These are phyloP conservation scores for Drosophila pseudoananassae DNA, from an alignment of 1,140 invertebrate genomes.

Conservation along the genomic window DNA sequence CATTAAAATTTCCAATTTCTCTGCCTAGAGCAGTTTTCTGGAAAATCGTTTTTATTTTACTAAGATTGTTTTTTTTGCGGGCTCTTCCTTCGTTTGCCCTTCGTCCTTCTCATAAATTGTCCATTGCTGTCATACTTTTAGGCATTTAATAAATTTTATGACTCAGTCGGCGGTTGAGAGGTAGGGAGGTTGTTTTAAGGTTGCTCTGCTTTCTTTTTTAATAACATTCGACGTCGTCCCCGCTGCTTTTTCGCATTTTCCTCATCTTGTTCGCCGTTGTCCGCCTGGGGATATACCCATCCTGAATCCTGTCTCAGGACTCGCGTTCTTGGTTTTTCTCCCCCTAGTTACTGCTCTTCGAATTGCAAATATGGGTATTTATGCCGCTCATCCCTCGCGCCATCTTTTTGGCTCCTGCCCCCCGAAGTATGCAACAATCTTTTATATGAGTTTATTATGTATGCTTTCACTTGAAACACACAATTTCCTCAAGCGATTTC, in stretches of 20 bases:
- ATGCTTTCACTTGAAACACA: constrained; percentile 81
- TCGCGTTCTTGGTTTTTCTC: constrained; percentile 13
- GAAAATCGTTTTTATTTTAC: constrained; percentile 44
- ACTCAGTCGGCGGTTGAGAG: constrained; percentile 23
- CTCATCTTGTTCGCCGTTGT: constrained; percentile 48
- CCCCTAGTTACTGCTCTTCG: constrained; percentile 34
- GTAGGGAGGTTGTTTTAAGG: constrained; percentile 29
- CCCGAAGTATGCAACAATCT: constrained; percentile 71
- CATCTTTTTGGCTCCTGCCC: background rate
- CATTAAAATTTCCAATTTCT: constrained; percentile 42
- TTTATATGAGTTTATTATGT: constrained; percentile 83
- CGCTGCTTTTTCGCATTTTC: constrained; percentile 30
- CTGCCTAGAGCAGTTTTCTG: background rate
- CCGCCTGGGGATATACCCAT: constrained; percentile 59
- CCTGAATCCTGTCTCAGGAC: constrained; percentile 18
- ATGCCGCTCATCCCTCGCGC: constrained; percentile 26
- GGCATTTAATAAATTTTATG: constrained; percentile 83
- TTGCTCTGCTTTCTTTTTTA: constrained; percentile 61
- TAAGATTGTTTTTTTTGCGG: constrained; percentile 20
- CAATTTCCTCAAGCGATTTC: constrained; percentile 82
- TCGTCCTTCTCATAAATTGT: constrained; percentile 63
- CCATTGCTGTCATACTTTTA: constrained; percentile 81
- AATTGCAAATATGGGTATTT: constrained; percentile 77
- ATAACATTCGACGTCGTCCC: constrained; percentile 61
- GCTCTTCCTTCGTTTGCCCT: constrained; percentile 2